Base-by-base conservation (phyloP, 1,140 invertebrate species). In the Semibalanus balanoides region DNA sequence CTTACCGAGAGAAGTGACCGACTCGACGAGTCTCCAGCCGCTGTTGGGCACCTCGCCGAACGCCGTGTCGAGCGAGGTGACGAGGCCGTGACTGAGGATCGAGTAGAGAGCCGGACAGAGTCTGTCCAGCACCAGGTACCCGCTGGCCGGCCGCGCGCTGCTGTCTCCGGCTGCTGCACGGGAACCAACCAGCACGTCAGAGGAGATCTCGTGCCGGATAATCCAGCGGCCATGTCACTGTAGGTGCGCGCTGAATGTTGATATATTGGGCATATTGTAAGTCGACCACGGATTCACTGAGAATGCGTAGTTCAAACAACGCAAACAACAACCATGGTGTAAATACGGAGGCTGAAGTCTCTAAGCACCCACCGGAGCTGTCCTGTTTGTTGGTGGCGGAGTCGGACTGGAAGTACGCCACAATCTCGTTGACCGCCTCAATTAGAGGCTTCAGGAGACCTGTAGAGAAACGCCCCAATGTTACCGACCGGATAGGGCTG, bases 41-140 rank as follows among this genome's bases (percentile, higher is more conserved):
- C 92, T 94, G 81, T 95, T 93, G 75, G 90, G 88, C 43, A 94
- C 90, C 31, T 91, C 89, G 51, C 93, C 94, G 83, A 96, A 95
- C 35, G 93, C 89, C 0, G 93, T 94, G 80, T 92, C 90, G 30
- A 95, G 87, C 79, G 86, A 88, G 29, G 92, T 89, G 82, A 92
- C 91, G 17, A 95, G 85, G 0, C 93, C 93, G 83, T 95, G 92
- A 77, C 89, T 90, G 78, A 96, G 88, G 69, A 95, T 87, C 0
- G 90, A 89, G 80, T 93, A 93, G 0, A 96, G 83, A n/a, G 92
- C 90, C 0, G 93, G 93, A 82, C 93, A 95, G 14, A 93, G 83
- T 69, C 81, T 80, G 73, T 89, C 89, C 3, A 93, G 81, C 71
- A 90, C 89, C 27, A 93, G 84, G 81, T 92, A 72, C 87, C 89